These are phyloP conservation scores for Amiota mariae DNA, from an alignment of 2,888 invertebrate genomes.

Conservation along the genomic window DNA sequence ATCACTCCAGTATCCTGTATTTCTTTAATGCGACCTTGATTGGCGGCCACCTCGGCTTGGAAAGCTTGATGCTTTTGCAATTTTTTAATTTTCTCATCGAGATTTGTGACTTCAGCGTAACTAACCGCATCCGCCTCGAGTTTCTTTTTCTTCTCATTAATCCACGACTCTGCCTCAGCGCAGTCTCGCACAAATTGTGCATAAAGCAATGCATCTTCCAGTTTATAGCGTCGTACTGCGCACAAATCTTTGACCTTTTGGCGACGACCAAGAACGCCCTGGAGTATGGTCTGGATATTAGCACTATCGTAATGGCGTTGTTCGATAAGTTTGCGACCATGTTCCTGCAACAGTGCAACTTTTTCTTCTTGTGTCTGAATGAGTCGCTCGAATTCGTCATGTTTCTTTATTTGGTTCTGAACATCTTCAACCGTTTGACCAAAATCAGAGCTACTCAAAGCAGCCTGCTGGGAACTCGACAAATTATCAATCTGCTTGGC, in stretches of 20 bases:
- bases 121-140: conserved; percentile 83
- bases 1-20: conserved; percentile 83
- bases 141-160: conserved; percentile 91
- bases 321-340: conserved; percentile 88
- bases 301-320: conserved; percentile 93
- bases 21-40: conserved; percentile 88
- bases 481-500: conserved; percentile 93
- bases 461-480: conserved; percentile 90
- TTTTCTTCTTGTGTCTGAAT: conserved; percentile 91
- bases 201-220: conserved; percentile 87
- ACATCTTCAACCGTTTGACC: conserved; percentile 91
- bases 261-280: conserved; percentile 83
- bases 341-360: conserved; percentile 84
- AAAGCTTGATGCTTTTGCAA: conserved; percentile 96
- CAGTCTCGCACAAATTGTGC: conserved; percentile 95
- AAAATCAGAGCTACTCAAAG: conserved; percentile 81
- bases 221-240: conserved; percentile 78
- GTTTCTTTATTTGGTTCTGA: conserved; percentile 90
- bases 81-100: conserved; percentile 96
- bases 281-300: conserved; percentile 83
- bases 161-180: conserved; percentile 92
- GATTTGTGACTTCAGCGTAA: conserved; percentile 81
- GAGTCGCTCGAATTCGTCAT: conserved; percentile 95
- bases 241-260: conserved; percentile 80
- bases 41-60: conserved; percentile 92